Percentiles rank a stretch among this genome's conserved stretches.
Conservation (phyloP, 2,113 vertebrate genomes). For the Corydoras maculifer region DNA sequence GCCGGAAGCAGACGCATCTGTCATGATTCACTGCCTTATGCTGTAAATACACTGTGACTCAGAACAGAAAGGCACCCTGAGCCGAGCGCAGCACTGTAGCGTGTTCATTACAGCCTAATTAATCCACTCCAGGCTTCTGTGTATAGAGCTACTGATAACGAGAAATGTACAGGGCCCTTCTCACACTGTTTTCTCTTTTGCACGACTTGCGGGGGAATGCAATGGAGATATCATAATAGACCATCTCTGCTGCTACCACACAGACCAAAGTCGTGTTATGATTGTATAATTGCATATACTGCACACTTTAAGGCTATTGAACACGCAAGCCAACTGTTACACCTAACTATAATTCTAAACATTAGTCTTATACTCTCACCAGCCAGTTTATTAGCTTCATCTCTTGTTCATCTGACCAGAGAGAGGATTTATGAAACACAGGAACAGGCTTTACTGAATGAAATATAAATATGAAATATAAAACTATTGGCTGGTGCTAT, state of each 20-base stretch:
- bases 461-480: too few relatives aligned
- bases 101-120: constrained; percentile 56
- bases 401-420: too few relatives aligned
- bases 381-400: too few relatives aligned
- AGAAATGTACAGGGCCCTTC: constrained; percentile 39
- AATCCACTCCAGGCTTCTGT: constrained; percentile 49
- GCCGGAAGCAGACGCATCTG: constrained; percentile 40
- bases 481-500: too few relatives aligned
- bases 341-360: neutral
- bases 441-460: too few relatives aligned
- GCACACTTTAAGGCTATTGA: neutral
- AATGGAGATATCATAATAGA: constrained; percentile 30
- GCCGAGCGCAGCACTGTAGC: constrained; percentile 35
- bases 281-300: neutral
- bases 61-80: constrained; percentile 40
- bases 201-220: constrained; percentile 25
- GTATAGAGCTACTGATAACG: constrained; percentile 46
- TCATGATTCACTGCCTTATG: constrained; percentile 41
- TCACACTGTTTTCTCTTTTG: constrained; percentile 20
- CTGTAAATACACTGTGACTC: constrained; percentile 46
- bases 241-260: constrained; percentile 11
- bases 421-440: too few relatives aligned
- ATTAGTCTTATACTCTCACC: neutral
- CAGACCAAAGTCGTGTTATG: constrained; percentile 7
- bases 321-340: neutral